Conservation (phyloP, 2,888 invertebrate species). For the Meteorus cinctellus region DNA sequence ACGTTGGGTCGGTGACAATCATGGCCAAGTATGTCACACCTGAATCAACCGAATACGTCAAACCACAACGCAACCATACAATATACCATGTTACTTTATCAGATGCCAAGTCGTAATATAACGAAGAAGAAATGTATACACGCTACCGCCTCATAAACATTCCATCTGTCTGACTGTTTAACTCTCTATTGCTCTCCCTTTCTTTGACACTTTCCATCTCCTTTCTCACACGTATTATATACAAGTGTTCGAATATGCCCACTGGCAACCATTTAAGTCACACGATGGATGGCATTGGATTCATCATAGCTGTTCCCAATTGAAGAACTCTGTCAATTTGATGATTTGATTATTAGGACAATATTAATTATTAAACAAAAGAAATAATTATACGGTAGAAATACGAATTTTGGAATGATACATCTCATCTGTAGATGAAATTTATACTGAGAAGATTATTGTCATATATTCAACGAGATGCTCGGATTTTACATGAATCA, state of each 20-base stretch:
- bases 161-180: not conserved
- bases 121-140: not conserved
- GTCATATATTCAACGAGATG: no score
- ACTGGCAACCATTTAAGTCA: not conserved
- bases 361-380: no score
- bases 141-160: not conserved
- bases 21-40: conserved; percentile 37
- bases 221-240: conserved; percentile 47
- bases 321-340: not conserved
- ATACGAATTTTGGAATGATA: no score
- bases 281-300: conserved; percentile 29
- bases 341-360: not conserved
- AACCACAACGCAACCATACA: not conserved
- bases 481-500: no score
- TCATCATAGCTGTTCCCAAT: conserved; percentile 30
- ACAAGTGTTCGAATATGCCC: conserved; percentile 1
- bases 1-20: conserved; percentile 22
- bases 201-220: not conserved
- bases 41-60: conserved; percentile 50
- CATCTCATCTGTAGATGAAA: no score
- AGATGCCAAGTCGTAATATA: conserved; percentile 1
- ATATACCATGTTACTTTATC: conserved; percentile 16
- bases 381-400: no score
- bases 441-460: no score
- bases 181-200: not conserved